Percentiles rank a stretch among this genome's conserved stretches.
Evolutionary conservation across 1,140 invertebrate species (phyloP).

Genomic region (Littorina saxatilis): DNA sequence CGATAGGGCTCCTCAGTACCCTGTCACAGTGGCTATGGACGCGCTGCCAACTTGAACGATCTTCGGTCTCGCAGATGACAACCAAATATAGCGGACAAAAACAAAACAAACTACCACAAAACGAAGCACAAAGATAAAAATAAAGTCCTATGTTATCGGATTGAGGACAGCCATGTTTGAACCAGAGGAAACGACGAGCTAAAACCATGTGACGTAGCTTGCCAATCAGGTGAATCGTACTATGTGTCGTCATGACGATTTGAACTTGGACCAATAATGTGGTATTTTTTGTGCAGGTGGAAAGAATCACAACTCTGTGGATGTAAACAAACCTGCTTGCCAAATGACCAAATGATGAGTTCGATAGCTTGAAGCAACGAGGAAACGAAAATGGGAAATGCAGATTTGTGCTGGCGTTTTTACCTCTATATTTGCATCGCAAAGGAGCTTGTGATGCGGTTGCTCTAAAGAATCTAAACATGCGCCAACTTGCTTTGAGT

Average conservation of each 20-base stretch:
- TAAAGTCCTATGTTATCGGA: constrained; percentile 14
- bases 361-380: too few species aligned
- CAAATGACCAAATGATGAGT: too few species aligned
- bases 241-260: constrained; percentile 72
- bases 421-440: neutral
- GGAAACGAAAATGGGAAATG: too few species aligned
- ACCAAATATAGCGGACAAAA: neutral
- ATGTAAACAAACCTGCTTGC: constrained; percentile 11
- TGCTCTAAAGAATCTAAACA: neutral
- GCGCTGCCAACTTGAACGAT: constrained; percentile 21
- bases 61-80: neutral
- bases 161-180: constrained; percentile 72
- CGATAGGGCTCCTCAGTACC: neutral
- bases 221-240: constrained; percentile 61
- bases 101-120: constrained; percentile 19
- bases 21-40: constrained; percentile 18
- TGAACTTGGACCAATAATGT: constrained; percentile 65
- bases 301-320: constrained; percentile 18
- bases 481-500: neutral
- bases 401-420: too few species aligned
- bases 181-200: constrained; percentile 57
- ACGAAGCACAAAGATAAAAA: constrained; percentile 7
- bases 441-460: too few species aligned
- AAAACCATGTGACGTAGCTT: constrained; percentile 61
- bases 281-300: constrained; percentile 39